Conservation (phyloP, 2,797 vertebrate genomes). For the Pipistrellus nathusii region DNA sequence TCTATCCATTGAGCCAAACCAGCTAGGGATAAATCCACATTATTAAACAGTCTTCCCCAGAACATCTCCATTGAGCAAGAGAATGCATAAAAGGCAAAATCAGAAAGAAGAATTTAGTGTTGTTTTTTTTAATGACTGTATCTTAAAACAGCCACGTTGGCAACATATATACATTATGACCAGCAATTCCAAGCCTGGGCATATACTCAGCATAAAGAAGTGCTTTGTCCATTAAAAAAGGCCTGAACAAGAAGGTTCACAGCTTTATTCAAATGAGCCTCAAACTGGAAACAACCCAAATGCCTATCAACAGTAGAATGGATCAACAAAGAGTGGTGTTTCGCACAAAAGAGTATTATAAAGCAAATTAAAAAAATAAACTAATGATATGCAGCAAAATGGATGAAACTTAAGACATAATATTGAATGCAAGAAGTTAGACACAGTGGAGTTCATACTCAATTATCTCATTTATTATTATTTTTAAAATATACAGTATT, state of each 20-base stretch:
- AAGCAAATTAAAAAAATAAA: background rate
- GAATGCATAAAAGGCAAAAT: slow-evolving; percentile 10
- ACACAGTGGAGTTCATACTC: background rate
- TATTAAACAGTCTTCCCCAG: background rate
- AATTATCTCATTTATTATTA: background rate
- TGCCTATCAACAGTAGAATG: background rate
- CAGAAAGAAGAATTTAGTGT: background rate
- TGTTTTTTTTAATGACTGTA: no score
- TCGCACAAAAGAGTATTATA: background rate
- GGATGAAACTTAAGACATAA: background rate
- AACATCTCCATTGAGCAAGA: slow-evolving; percentile 20
- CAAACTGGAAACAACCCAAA: background rate
- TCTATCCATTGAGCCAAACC: no score
- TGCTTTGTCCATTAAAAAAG: background rate
- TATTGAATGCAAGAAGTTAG: background rate
- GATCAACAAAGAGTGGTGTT: background rate
- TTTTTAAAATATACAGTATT: no score
- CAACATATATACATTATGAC: background rate
- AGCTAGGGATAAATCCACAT: background rate
- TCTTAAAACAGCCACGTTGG: background rate
- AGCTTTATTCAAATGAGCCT: slow-evolving; percentile 16
- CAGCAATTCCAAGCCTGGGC: background rate
- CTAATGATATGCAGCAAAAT: background rate
- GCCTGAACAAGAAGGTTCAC: background rate
- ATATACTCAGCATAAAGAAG: background rate